Conservation (phyloP, 2,888 invertebrate species). For the Habroteleia sp. region DNA sequence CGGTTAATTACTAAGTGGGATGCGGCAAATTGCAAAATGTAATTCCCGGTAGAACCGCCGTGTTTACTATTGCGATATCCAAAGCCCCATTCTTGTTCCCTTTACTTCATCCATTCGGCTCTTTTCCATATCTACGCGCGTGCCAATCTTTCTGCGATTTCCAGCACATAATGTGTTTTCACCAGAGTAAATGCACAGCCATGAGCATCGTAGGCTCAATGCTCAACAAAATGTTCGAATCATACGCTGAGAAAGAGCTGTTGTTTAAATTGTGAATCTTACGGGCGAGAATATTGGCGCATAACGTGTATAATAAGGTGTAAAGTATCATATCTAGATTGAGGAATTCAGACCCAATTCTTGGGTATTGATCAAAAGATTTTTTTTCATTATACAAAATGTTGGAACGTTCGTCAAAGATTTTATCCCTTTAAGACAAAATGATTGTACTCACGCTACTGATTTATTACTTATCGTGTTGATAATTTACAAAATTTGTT, state of each 20-base stretch:
- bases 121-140: conserved; percentile 44
- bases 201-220: conserved; percentile 37
- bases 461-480: no score
- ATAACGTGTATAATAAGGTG: conserved; percentile 22
- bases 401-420: no score
- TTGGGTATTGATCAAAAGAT: no score
- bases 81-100: conserved; percentile 37
- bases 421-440: no score
- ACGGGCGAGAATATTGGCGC: conserved; percentile 29
- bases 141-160: conserved; percentile 62
- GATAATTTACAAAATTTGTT: no score
- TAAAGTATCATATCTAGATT: conserved; percentile 16
- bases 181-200: conserved; percentile 35
- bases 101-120: conserved; percentile 37
- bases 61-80: conserved; percentile 51
- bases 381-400: no score
- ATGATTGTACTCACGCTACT: no score
- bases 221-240: conserved; percentile 46
- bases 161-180: conserved; percentile 55
- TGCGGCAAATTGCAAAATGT: conserved; percentile 59
- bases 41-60: conserved; percentile 55
- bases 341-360: conserved; percentile 3
- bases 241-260: conserved; percentile 42
- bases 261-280: conserved; percentile 33
- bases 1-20: conserved; percentile 60